These are phyloP conservation scores for Pectinophora gossypiella DNA, from an alignment of 1,140 invertebrate species.

Conservation along the genomic window DNA sequence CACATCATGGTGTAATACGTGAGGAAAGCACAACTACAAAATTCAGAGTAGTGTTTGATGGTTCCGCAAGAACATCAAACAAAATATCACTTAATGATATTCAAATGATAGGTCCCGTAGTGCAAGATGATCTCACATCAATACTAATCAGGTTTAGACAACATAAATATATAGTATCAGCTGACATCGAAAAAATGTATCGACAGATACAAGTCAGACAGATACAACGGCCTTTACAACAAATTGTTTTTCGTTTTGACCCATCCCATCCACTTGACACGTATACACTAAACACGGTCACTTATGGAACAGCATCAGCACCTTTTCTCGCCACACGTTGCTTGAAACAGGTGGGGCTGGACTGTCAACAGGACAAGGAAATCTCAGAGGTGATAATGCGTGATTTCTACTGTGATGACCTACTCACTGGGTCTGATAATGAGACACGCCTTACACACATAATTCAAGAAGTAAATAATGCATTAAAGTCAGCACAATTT, in stretches of 20 bases:
- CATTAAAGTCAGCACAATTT: constrained; percentile 7
- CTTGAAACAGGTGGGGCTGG: constrained; percentile 35
- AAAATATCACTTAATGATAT: constrained; percentile 30
- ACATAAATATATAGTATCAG: constrained; percentile 17
- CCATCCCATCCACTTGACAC: constrained; percentile 1
- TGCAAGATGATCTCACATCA: constrained; percentile 29
- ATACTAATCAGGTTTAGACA: constrained; percentile 14
- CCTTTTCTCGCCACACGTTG: constrained; percentile 38
- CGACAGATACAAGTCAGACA: constrained; percentile 30
- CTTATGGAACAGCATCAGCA: constrained; percentile 30
- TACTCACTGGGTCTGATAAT: constrained; percentile 36
- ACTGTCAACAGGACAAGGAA: constrained; percentile 23
- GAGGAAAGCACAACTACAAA: constrained; percentile 25
- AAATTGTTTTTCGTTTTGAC: constrained; percentile 33
- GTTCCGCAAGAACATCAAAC: constrained; percentile 15
- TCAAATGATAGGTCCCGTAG: constrained; percentile 28
- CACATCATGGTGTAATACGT: constrained; percentile 40
- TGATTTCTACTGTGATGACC: constrained; percentile 65
- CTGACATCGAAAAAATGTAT: constrained; percentile 34
- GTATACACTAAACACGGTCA: constrained; percentile 22
- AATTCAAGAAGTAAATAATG: constrained; percentile 17
- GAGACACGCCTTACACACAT: constrained; percentile 1
- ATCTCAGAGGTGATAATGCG: constrained; percentile 26
- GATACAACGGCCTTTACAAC: constrained; percentile 29
- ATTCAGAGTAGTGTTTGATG: constrained; percentile 33